These are phyloP conservation scores for Epirrhoe alternata DNA, from an alignment of 2,888 invertebrate species.

Conservation along the genomic window DNA sequence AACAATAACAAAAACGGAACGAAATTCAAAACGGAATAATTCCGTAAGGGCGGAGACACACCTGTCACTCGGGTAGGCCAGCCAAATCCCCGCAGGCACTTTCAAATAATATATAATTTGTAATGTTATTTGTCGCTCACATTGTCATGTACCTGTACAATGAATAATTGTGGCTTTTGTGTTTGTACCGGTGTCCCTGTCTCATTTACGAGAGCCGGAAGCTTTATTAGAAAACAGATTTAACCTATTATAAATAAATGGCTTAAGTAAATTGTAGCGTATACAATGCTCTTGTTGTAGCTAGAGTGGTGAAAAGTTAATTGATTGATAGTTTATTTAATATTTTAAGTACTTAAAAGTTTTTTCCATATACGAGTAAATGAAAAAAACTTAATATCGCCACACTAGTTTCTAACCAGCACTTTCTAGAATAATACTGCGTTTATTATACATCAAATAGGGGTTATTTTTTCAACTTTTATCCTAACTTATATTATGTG, in stretches of 20 bases:
- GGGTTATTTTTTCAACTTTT: no score
- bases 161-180: slow-evolving; percentile 53
- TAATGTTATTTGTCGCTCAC: slow-evolving; percentile 64
- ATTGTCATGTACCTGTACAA: slow-evolving; percentile 50
- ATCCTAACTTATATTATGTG: no score
- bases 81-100: slow-evolving; percentile 38
- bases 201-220: not conserved
- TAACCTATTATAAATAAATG: not conserved
- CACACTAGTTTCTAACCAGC: no score
- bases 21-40: slow-evolving; percentile 55
- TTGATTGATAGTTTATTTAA: no score
- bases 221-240: not conserved
- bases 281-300: no score
- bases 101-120: slow-evolving; percentile 35
- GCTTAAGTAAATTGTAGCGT: no score
- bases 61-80: slow-evolving; percentile 51
- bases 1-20: slow-evolving; percentile 41
- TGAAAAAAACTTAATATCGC: no score
- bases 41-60: slow-evolving; percentile 50
- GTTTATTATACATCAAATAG: no score
- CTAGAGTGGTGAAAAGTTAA: no score
- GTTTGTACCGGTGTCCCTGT: slow-evolving; percentile 6
- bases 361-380: no score
- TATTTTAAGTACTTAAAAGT: no score
- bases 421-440: no score